These are phyloP conservation scores for Phoenicopterus ruber DNA, from an alignment of 2,113 vertebrate species.

Conservation along the genomic window DNA sequence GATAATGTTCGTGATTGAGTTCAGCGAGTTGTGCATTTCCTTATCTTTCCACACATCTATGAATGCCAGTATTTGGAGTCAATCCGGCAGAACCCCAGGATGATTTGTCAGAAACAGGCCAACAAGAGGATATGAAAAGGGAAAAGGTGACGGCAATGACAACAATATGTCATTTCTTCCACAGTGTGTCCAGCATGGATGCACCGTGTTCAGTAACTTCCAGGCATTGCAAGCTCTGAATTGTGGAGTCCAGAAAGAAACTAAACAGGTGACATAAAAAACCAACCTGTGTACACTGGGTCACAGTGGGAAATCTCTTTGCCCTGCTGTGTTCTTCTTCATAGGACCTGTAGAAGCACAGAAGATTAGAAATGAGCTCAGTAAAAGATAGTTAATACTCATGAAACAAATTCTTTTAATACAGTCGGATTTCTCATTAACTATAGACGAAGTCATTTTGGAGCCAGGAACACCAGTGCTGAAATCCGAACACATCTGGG, in stretches of 20 bases:
- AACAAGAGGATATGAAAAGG: background rate
- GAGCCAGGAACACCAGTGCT: background rate
- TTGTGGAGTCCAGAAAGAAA: background rate
- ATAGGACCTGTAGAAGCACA: background rate
- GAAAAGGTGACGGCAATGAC: background rate
- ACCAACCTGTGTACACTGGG: background rate
- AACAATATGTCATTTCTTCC: background rate
- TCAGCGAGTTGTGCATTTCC: background rate
- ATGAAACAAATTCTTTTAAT: background rate
- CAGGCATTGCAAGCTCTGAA: background rate
- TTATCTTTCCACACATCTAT: background rate
- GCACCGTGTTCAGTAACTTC: background rate
- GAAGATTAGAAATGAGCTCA: background rate
- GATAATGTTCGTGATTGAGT: slow-evolving; percentile 2
- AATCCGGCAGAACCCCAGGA: background rate
- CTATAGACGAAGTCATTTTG: background rate
- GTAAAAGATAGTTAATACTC: background rate
- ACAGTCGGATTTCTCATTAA: background rate
- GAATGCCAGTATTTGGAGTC: background rate
- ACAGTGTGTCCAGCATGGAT: background rate
- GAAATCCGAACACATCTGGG: background rate
- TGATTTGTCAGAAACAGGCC: background rate
- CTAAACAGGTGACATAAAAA: background rate
- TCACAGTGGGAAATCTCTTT: background rate
- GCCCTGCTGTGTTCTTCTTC: background rate